These are phyloP conservation scores for Drosophila baimaii DNA, from an alignment of 1,140 invertebrate species.

Conservation along the genomic window DNA sequence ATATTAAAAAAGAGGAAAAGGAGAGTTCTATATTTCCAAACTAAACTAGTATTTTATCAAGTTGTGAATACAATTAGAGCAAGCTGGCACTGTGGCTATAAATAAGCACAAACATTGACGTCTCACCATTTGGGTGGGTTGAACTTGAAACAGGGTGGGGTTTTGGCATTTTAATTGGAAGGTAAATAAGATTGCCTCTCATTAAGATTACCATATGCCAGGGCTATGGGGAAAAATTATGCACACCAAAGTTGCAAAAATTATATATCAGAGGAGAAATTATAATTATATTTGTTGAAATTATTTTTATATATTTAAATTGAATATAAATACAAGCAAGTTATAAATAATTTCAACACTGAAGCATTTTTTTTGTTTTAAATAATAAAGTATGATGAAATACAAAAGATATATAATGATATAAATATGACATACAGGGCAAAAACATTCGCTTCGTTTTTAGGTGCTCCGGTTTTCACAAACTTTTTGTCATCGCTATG, in stretches of 20 bases:
- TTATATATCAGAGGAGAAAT: not conserved
- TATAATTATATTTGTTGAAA: not conserved
- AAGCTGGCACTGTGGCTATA: conserved; percentile 1
- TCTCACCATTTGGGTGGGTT: conserved; percentile 8
- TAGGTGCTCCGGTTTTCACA: too few species aligned
- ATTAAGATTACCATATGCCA: conserved; percentile 7
- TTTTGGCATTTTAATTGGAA: not conserved
- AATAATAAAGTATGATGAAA: too few species aligned
- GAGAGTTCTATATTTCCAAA: conserved; percentile 24
- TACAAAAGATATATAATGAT: too few species aligned
- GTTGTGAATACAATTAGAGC: conserved; percentile 4
- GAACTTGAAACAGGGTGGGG: conserved; percentile 29
- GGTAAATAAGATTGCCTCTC: not conserved
- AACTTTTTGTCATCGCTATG: too few species aligned
- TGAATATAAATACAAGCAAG: too few species aligned
- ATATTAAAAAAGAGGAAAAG: not conserved
- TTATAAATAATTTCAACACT: too few species aligned
- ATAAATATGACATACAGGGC: too few species aligned
- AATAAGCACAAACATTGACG: conserved; percentile 1
- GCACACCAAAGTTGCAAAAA: not conserved
- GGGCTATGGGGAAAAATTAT: not conserved
- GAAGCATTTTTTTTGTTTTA: too few species aligned
- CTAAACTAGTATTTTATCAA: not conserved
- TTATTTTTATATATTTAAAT: not conserved
- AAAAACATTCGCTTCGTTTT: too few species aligned